Conservation (phyloP, 2,888 invertebrate species). For the Parascotia fuliginaria region DNA sequence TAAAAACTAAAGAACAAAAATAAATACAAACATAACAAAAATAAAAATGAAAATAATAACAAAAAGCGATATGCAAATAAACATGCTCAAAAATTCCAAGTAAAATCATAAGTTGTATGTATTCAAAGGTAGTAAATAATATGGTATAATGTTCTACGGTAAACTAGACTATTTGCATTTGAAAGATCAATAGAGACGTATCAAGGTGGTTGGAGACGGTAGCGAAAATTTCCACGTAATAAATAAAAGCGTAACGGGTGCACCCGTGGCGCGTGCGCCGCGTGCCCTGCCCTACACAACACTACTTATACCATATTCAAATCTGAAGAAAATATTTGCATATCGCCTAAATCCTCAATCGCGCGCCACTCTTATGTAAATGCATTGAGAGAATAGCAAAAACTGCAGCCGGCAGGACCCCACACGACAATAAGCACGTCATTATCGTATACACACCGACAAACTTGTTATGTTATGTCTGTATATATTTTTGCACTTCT, state of each 20-base stretch:
- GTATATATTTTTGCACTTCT: slow-evolving; percentile 78
- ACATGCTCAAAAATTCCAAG: slow-evolving; percentile 52
- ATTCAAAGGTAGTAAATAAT: slow-evolving; percentile 57
- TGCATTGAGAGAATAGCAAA: slow-evolving; percentile 70
- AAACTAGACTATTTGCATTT: slow-evolving; percentile 73
- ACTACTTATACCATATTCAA: slow-evolving; percentile 63
- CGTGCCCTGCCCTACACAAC: slow-evolving; percentile 54
- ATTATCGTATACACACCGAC: slow-evolving; percentile 76
- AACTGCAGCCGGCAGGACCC: slow-evolving; percentile 78
- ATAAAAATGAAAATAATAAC: slow-evolving; percentile 60
- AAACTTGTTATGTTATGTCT: slow-evolving; percentile 78
- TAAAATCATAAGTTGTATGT: slow-evolving; percentile 42
- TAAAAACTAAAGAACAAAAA: slow-evolving; percentile 81
- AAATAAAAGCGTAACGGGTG: slow-evolving; percentile 63
- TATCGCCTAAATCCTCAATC: slow-evolving; percentile 83
- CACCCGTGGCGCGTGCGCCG: slow-evolving; percentile 77
- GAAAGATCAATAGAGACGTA: slow-evolving; percentile 69
- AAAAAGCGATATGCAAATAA: slow-evolving; percentile 82
- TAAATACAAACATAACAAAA: slow-evolving; percentile 85
- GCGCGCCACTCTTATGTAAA: slow-evolving; percentile 78
- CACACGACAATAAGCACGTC: slow-evolving; percentile 66
- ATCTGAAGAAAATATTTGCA: slow-evolving; percentile 83
- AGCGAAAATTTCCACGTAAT: slow-evolving; percentile 69
- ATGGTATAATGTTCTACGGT: slow-evolving; percentile 53
- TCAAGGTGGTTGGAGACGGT: slow-evolving; percentile 62